These are phyloP conservation scores for Xestoiulus laeticollis DNA, from an alignment of 2,888 invertebrate species.

Conservation along the genomic window DNA sequence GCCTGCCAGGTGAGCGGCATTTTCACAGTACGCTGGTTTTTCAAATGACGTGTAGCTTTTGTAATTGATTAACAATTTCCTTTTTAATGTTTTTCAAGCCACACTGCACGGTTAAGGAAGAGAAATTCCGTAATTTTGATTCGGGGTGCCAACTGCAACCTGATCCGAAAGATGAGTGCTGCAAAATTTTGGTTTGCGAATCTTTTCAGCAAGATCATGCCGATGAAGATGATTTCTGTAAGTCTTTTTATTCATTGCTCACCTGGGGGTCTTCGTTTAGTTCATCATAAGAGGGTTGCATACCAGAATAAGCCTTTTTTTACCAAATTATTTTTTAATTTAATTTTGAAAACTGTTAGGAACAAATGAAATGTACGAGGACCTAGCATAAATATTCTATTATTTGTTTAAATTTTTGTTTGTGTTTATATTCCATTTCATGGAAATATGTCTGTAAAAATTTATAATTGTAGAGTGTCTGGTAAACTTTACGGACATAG, in stretches of 20 bases:
- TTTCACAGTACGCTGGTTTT: not conserved
- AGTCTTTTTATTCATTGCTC: not conserved
- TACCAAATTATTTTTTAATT: too few species aligned
- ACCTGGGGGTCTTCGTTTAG: not conserved
- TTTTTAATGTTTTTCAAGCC: conserved; percentile 53
- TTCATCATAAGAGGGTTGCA: too few species aligned
- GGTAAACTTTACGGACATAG: too few species aligned
- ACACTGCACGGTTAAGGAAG: conserved; percentile 56
- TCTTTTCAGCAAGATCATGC: conserved; percentile 59
- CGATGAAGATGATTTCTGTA: conserved; percentile 25
- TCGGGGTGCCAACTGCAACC: conserved; percentile 55
- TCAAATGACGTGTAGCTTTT: not conserved
- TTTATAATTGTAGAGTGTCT: too few species aligned
- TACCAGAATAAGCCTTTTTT: too few species aligned
- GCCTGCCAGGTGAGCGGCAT: conserved; percentile 51
- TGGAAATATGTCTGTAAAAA: too few species aligned
- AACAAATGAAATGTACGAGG: too few species aligned
- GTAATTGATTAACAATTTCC: not conserved
- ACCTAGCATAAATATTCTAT: too few species aligned
- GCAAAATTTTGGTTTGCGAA: conserved; percentile 57
- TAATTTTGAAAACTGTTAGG: too few species aligned
- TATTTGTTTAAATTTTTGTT: too few species aligned
- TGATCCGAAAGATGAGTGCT: conserved; percentile 58
- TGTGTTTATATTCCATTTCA: too few species aligned
- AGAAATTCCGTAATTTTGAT: conserved; percentile 44